These are phyloP conservation scores for Rhabdornis inornatus DNA, from an alignment of 2,113 vertebrate genomes.

Conservation along the genomic window DNA sequence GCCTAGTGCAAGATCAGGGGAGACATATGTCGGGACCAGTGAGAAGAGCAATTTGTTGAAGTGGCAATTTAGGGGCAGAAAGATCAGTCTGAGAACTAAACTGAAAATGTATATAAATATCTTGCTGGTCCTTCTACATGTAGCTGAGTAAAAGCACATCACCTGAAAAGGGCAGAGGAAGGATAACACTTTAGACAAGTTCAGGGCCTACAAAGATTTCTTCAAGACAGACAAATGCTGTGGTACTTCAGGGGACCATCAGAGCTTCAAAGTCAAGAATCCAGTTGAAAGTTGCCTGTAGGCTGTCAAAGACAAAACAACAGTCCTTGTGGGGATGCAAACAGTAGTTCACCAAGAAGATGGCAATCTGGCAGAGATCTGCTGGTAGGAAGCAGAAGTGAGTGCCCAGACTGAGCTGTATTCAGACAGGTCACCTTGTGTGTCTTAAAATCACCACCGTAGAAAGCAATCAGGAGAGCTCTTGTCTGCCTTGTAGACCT, in stretches of 20 bases:
- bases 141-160: not conserved
- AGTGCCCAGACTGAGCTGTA: not conserved
- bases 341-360: not conserved
- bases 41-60: conserved; percentile 11
- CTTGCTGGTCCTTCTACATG: not conserved
- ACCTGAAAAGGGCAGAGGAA: not conserved
- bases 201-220: not conserved
- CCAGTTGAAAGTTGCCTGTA: not conserved
- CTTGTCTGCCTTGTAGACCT: not conserved
- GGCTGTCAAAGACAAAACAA: not conserved
- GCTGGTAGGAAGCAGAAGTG: not conserved
- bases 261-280: not conserved
- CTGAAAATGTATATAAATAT: not conserved
- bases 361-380: not conserved
- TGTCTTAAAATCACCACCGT: not conserved
- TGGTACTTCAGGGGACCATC: not conserved
- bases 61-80: conserved; percentile 16
- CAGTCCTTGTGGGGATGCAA: not conserved
- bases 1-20: not conserved
- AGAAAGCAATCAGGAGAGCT: not conserved
- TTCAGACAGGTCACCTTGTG: rapidly evolving
- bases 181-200: not conserved
- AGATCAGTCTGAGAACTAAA: not conserved
- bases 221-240: not conserved
- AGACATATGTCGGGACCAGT: not conserved